Conservation (phyloP, 92 coral and sea anemone genomes). For the Hydrozoanthus gracilis region DNA sequence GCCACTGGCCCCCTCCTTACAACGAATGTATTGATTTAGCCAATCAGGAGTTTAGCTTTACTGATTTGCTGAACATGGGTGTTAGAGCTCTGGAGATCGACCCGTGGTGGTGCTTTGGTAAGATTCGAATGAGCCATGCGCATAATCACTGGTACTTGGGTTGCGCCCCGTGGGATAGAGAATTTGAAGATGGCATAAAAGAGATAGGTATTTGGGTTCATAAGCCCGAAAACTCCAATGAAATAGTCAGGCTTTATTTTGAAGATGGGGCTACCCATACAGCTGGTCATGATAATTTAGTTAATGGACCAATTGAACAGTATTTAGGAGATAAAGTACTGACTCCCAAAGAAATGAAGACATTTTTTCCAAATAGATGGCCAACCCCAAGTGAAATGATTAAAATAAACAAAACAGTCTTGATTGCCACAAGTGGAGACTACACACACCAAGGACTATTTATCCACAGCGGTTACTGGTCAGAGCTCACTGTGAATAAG, state of each 20-base stretch:
- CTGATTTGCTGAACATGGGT: constrained; percentile 86
- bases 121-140: constrained; percentile 88
- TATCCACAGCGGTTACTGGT: constrained; percentile 74
- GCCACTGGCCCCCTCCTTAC: constrained; percentile 93
- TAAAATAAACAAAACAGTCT: constrained; percentile 69
- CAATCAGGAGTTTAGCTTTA: constrained; percentile 90
- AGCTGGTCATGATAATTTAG: constrained; percentile 73
- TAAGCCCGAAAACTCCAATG: constrained; percentile 68
- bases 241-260: constrained; percentile 82
- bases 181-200: constrained; percentile 77
- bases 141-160: constrained; percentile 71
- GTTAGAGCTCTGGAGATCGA: constrained; percentile 82
- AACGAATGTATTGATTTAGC: constrained; percentile 77
- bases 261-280: constrained; percentile 84
- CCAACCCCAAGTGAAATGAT: constrained; percentile 73
- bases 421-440: constrained; percentile 57
- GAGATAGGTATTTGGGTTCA: constrained; percentile 87
- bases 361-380: constrained; percentile 75
- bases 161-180: constrained; percentile 90
- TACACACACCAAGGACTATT: constrained; percentile 76
- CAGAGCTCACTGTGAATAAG: constrained; percentile 63
- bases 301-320: constrained; percentile 78
- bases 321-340: constrained; percentile 78
- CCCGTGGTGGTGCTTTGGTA: constrained; percentile 94
- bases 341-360: constrained; percentile 72